Evolutionary conservation across 1,140 invertebrate species (phyloP).

Genomic region (Trichogramma pretiosum): DNA sequence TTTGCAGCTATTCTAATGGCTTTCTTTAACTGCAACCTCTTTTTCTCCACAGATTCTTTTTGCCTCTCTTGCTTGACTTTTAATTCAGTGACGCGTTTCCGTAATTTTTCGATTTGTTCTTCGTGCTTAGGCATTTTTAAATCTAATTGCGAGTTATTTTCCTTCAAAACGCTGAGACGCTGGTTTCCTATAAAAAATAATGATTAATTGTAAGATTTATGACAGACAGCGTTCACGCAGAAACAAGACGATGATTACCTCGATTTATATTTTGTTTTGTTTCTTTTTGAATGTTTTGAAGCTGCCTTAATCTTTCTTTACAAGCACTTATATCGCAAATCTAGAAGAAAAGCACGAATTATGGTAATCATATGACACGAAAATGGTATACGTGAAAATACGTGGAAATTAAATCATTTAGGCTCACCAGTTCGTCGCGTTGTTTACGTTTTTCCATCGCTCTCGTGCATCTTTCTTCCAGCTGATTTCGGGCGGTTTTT

Average conservation of each 20-base stretch:
- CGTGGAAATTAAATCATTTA: slow-evolving; percentile 11
- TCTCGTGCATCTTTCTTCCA: slow-evolving; percentile 52
- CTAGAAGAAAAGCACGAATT: slow-evolving; percentile 31
- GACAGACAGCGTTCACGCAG: not conserved
- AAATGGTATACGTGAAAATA: not conserved
- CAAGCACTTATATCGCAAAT: slow-evolving; percentile 55
- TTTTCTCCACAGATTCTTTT: slow-evolving; percentile 46
- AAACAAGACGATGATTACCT: slow-evolving; percentile 35
- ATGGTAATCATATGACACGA: not conserved
- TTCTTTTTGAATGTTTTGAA: slow-evolving; percentile 55
- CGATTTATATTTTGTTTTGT: slow-evolving; percentile 51
- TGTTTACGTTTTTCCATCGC: slow-evolving; percentile 49
- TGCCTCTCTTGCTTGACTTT: slow-evolving; percentile 47
- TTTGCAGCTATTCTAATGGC: slow-evolving; percentile 54
- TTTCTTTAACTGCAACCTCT: slow-evolving; percentile 52
- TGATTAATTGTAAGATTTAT: slow-evolving; percentile 14
- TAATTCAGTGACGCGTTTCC: slow-evolving; percentile 48
- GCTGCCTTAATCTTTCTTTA: slow-evolving; percentile 53
- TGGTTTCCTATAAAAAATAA: slow-evolving; percentile 35
- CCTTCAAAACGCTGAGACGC: slow-evolving; percentile 46
- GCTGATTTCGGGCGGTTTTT: slow-evolving; percentile 48
- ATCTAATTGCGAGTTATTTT: slow-evolving; percentile 49
- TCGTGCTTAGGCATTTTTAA: slow-evolving; percentile 54
- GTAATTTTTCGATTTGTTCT: slow-evolving; percentile 53
- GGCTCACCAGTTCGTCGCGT: slow-evolving; percentile 51